phyloP scores from a whole-genome alignment of 2,797 vertebrate genomes.

The Agapornis canus region DNA sequence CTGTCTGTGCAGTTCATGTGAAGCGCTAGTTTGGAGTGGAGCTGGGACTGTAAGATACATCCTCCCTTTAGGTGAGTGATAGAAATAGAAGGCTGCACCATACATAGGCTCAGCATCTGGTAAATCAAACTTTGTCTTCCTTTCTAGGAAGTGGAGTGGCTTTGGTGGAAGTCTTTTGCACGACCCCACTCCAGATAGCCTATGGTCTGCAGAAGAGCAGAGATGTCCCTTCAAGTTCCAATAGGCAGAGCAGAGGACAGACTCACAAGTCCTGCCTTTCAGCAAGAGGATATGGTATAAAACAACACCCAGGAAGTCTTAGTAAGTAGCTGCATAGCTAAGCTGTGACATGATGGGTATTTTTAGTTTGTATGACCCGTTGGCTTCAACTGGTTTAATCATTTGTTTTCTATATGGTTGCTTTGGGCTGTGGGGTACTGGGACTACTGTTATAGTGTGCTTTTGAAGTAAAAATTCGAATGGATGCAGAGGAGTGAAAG shows the following conservation, averaged over 20 bases:
- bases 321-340: not conserved
- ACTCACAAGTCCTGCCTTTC: not conserved
- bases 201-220: not conserved
- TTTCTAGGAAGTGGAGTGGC: not conserved
- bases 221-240: not conserved
- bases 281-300: not conserved
- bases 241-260: not conserved
- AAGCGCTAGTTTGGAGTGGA: not conserved
- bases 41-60: not conserved
- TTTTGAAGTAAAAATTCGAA: not conserved
- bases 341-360: not conserved
- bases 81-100: not conserved
- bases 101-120: not conserved
- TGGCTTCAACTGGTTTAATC: not conserved
- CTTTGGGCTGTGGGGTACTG: not conserved
- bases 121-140: not conserved
- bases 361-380: not conserved
- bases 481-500: not conserved
- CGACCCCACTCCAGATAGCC: not conserved
- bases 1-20: not conserved
- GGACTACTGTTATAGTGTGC: not conserved
- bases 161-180: not conserved
- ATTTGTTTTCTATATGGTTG: not conserved
- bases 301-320: not conserved
- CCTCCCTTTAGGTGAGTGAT: not conserved